phyloP scores from a whole-genome alignment of 2,797 vertebrate species.

The Eutrigla gurnardus region DNA sequence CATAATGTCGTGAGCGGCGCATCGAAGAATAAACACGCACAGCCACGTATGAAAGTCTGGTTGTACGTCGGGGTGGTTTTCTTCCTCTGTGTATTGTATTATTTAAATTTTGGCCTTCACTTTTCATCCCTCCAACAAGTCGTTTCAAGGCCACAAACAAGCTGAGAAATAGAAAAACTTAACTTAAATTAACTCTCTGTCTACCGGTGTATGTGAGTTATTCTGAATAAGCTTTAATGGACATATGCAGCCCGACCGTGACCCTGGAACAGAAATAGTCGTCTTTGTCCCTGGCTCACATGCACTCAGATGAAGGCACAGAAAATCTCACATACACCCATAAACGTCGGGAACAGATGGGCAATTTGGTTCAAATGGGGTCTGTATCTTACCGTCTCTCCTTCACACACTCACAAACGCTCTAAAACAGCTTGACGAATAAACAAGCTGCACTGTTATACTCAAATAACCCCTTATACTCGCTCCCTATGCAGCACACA shows the following conservation, averaged over 20 bases:
- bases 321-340: conserved; percentile 9
- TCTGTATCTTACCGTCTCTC: neutral
- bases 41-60: conserved; percentile 11
- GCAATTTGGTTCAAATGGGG: conserved; percentile 31
- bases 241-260: conserved; percentile 20
- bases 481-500: neutral
- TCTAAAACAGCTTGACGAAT: conserved; percentile 9
- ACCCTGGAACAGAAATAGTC: conserved; percentile 35
- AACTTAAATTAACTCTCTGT: neutral
- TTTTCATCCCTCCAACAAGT: conserved; percentile 5
- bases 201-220: neutral
- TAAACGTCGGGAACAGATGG: conserved; percentile 61
- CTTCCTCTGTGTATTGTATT: neutral
- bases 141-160: neutral
- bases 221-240: conserved; percentile 18
- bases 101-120: neutral
- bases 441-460: conserved; percentile 2
- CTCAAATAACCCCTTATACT: neutral
- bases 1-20: conserved; percentile 33
- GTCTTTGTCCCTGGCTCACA: conserved; percentile 12
- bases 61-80: neutral
- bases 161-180: neutral
- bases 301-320: conserved; percentile 6
- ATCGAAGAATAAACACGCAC: conserved; percentile 32
- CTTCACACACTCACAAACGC: neutral